Percentiles rank a stretch among this genome's conserved stretches.
These are phyloP conservation scores for Gisinianus flammeolus DNA, from an alignment of 2,888 invertebrate genomes.

Conservation along the genomic window DNA sequence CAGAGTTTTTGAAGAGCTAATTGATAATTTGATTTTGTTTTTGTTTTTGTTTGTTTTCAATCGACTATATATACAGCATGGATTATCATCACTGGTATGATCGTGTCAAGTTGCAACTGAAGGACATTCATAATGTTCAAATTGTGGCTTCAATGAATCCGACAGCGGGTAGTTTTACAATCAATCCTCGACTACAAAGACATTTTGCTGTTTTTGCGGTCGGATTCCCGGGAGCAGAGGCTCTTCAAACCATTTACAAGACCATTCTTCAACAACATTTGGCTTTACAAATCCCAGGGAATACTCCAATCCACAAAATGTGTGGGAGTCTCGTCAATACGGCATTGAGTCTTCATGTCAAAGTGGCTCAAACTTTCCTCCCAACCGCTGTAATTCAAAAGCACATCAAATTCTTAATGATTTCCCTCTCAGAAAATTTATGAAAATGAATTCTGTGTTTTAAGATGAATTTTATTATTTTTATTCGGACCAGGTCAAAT, in stretches of 20 bases:
- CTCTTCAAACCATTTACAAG: slow-evolving; percentile 85
- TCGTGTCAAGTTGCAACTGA: slow-evolving; percentile 81
- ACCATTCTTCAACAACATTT: slow-evolving; percentile 88
- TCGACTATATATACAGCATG: too few relatives aligned
- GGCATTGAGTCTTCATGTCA: slow-evolving; percentile 83
- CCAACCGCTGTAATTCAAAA: slow-evolving; percentile 97
- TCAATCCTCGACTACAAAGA: slow-evolving; percentile 89
- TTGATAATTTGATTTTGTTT: too few relatives aligned
- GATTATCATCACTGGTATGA: slow-evolving; percentile 99
- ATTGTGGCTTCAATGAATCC: slow-evolving; percentile 90
- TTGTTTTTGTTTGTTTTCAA: too few relatives aligned
- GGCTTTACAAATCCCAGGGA: slow-evolving; percentile 78
- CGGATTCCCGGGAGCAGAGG: slow-evolving; percentile 84
- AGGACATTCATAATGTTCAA: slow-evolving; percentile 96
- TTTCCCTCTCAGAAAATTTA: too few relatives aligned
- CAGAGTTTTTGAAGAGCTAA: too few relatives aligned
- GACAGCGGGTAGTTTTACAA: slow-evolving; percentile 91
- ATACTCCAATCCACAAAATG: slow-evolving; percentile 71
- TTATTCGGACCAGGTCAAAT: too few relatives aligned
- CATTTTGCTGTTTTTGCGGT: slow-evolving; percentile 90
- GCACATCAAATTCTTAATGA: too few relatives aligned
- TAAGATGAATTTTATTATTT: too few relatives aligned
- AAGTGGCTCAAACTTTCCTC: slow-evolving; percentile 83
- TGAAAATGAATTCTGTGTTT: too few relatives aligned
- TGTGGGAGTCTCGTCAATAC: slow-evolving; percentile 78